Evolutionary conservation across 1,140 invertebrate genomes (phyloP), one percentile per base, ranked within the genome.

Genomic region (Drosophila melanica): DNA sequence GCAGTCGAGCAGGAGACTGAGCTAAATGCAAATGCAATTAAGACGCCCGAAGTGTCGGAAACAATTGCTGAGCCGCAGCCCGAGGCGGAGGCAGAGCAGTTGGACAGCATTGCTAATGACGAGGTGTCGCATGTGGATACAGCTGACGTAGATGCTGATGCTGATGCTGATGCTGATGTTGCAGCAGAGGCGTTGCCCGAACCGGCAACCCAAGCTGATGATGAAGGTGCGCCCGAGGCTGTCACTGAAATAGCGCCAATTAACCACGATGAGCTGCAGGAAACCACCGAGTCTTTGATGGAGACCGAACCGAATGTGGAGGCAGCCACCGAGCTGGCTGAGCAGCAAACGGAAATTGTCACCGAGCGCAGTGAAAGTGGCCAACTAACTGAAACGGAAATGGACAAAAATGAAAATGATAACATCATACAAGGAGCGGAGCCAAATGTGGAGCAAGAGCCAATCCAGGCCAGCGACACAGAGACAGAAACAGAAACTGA

Each of bases 21-120:
- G 62, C 76, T 77, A 82, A 81, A 81, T 81, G 79, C 73, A 82
- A 90, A 90, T 85, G 81, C 81, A 81, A 90, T 90, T 82, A 90
- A 90, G 62, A 77, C 86, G 79, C 81, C 84, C 60, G 84, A 89
- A 89, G 84, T 90, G 76, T 90, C 78, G 73, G 81, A 79, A 81
- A 75, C 76, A 79, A 85, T 85, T 74, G 75, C 53, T 53, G 63
- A 79, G 69, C 69, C 75, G 42, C 57, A 63, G 65, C 35, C 51
- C n/a, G 71, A 75, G 42, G 47, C 50, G 44, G 63, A 51, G 47
- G 45, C 66, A 47, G 67, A 71, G 54, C 35, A 44, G 47, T 27
- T 27, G 30, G 59, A 58, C 63, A 58, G 51, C 53, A 45, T 68
- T 60, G 71, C 66, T 58, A 76, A 76, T 76, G 79, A 81, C 37